Evolutionary conservation across 2,888 invertebrate genomes (phyloP), one percentile per base, ranked within the genome.

Genomic region (Lampropteryx suffumata): DNA sequence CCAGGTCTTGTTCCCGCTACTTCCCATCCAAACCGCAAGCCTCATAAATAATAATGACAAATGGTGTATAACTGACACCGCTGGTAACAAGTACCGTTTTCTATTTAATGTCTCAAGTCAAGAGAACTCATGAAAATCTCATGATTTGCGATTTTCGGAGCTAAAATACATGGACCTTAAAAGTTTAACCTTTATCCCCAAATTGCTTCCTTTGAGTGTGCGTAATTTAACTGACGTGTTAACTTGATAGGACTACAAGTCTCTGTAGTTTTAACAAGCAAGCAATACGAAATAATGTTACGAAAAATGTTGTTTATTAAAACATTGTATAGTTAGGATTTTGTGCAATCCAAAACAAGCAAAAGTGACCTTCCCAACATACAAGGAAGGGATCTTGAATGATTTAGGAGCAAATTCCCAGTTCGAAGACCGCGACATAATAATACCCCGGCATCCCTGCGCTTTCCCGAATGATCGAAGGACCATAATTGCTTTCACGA

Each of bases 21-120:
- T 67, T 67, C 66, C 67, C 67, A 68, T 69, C 69, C 67, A 68
- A 71, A 74, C 71, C 61, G 59, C 59, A 69, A 65, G 71, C 29
- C 64, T 66, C 77, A 71, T 82, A 81, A 80, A 83, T 77, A 74
- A 79, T 72, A 73, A 77, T 81, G 79, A 82, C 79, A 79, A 81
- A 83, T 80, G 73, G 71, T 79, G 43, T 40, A 28, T 42, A 35
- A 34, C 52, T 41, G 37, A 52, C 48, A 50, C 10, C n/a, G n/a
- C n/a, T n/a, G 27, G 45, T 49, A 35, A 48, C 32, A 28, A 39
- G 42, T 41, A 44, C 49, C 17, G 51, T 47, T 47, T 40, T 41
- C 17, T 17, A 17, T 17, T 17, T 17, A 17, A 17, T 17, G 4
- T 17, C 39, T 44, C 33, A 35, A 33, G 33, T 34, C 33, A 30